phyloP scores from a whole-genome alignment of 2,113 vertebrate genomes.

The Himantopus leucocephalus region DNA sequence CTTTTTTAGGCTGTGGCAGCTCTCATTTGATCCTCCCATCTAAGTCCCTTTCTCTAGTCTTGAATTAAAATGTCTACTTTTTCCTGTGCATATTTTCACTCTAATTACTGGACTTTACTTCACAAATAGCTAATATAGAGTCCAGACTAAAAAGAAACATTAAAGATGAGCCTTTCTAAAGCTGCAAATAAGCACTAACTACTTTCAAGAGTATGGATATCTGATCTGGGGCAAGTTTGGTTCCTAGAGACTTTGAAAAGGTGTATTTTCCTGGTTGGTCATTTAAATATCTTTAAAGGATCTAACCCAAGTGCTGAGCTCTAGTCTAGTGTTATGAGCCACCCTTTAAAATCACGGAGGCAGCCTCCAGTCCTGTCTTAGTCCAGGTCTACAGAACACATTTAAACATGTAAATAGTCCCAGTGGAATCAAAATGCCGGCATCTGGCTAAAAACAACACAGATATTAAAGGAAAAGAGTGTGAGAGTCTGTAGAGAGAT shows the following conservation, averaged over 20 bases:
- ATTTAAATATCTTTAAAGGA: constrained; percentile 8
- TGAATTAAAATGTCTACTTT: background rate
- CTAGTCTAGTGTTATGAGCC: background rate
- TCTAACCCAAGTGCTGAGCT: background rate
- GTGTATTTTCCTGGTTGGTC: background rate
- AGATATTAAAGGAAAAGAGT: background rate
- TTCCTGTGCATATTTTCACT: constrained; percentile 21
- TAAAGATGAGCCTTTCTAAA: background rate
- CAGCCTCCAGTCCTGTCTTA: background rate
- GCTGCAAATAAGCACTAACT: background rate
- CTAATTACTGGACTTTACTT: constrained; percentile 31
- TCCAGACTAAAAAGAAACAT: constrained; percentile 13
- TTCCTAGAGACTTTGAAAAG: background rate
- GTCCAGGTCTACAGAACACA: background rate
- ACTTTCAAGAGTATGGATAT: background rate
- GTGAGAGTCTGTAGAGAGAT: background rate
- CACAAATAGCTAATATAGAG: background rate
- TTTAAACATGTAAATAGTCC: background rate
- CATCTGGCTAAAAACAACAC: background rate
- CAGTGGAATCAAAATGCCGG: background rate
- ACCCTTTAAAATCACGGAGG: background rate
- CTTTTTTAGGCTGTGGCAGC: constrained; percentile 11
- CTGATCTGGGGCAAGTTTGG: background rate
- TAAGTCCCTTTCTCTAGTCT: background rate
- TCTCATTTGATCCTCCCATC: constrained; percentile 51